Percentiles rank a stretch among this genome's conserved stretches.
phyloP scores from a whole-genome alignment of 2,113 vertebrate genomes.

The Pelmatolapia mariae region DNA sequence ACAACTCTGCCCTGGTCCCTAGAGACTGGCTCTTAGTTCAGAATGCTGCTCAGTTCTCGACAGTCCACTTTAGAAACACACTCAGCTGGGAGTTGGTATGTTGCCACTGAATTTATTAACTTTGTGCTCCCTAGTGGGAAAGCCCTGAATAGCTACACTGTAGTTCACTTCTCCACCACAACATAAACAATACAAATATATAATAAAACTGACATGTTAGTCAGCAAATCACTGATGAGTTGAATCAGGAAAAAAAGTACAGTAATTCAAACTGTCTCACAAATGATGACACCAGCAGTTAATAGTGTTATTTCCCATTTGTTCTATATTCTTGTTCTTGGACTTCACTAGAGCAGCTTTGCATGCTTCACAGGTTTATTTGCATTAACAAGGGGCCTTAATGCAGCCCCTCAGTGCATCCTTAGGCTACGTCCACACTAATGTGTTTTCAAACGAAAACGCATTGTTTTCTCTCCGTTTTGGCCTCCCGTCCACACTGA shows the following conservation, averaged over 20 bases:
- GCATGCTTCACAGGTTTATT: neutral
- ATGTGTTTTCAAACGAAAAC: no score
- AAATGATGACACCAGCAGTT: neutral
- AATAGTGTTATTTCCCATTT: neutral
- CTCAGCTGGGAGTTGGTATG: slow-evolving; percentile 18
- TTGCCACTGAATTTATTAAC: slow-evolving; percentile 29
- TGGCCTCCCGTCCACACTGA: no score
- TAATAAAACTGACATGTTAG: neutral
- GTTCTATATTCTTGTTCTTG: neutral
- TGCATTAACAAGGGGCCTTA: neutral
- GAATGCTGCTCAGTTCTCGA: slow-evolving; percentile 20
- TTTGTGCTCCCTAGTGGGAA: neutral
- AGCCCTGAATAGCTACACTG: neutral
- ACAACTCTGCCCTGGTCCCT: slow-evolving; percentile 39
- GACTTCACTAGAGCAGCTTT: neutral
- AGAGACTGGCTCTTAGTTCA: slow-evolving; percentile 18
- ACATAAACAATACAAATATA: neutral
- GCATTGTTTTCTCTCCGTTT: no score
- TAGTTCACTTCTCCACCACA: neutral
- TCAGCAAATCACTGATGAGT: neutral
- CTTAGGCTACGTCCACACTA: no score
- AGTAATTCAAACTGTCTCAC: neutral
- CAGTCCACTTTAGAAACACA: slow-evolving; percentile 19
- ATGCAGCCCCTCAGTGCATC: neutral
- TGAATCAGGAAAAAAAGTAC: neutral